Percentiles rank a stretch among this genome's conserved stretches.
Conservation (phyloP, 2,797 vertebrate species). For the Liasis olivaceus region DNA sequence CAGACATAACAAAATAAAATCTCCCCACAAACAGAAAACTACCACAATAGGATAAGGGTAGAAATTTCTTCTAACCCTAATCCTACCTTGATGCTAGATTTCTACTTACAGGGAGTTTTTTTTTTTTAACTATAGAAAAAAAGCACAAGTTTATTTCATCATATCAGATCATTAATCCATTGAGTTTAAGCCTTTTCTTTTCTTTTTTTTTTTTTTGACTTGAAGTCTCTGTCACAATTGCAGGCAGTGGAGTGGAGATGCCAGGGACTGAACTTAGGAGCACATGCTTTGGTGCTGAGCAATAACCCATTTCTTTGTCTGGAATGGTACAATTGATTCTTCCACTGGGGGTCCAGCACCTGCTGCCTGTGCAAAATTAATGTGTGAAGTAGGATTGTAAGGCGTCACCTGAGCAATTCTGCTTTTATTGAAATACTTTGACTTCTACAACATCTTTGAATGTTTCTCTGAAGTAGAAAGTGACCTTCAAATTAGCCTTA, state of each 20-base stretch:
- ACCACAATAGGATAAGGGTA: neutral
- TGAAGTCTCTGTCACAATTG: neutral
- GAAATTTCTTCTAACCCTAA: neutral
- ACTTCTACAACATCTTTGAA: neutral
- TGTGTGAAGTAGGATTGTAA: neutral
- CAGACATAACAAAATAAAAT: neutral
- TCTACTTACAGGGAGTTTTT: neutral
- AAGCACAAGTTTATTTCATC: neutral
- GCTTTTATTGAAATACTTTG: neutral
- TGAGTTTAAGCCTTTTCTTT: neutral
- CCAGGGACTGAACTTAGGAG: neutral
- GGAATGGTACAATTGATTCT: neutral
- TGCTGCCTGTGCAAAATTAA: neutral
- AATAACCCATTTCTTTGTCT: neutral
- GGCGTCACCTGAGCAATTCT: neutral
- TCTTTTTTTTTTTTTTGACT: neutral
- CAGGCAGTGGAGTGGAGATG: neutral
- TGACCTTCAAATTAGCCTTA: neutral
- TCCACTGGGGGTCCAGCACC: neutral
- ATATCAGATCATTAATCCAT: neutral
- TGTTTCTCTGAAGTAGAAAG: neutral
- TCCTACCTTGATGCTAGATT: neutral
- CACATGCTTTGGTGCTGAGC: neutral
- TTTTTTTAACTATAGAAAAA: neutral
- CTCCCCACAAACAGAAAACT: neutral